Evolutionary conservation across 2,113 vertebrate genomes (phyloP).

Genomic region (Rattus norvegicus): DNA sequence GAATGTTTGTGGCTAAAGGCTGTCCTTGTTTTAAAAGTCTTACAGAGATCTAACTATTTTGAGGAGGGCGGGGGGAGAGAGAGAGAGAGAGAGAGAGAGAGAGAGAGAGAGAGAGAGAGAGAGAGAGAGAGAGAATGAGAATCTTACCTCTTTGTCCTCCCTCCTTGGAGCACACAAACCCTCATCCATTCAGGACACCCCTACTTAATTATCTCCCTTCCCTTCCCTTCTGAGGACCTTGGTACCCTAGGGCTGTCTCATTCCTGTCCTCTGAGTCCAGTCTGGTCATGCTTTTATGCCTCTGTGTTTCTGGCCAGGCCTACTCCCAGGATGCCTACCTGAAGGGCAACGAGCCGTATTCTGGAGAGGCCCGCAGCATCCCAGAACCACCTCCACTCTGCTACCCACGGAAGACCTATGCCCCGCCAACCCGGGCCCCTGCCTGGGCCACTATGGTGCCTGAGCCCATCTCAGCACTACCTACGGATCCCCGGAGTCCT

Average conservation of each 20-base stretch:
- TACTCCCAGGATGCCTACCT: slow-evolving; percentile 98
- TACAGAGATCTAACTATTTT: slow-evolving; percentile 33
- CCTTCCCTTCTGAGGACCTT: neutral
- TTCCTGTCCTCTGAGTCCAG: neutral
- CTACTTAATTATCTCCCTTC: neutral
- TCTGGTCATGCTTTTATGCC: neutral
- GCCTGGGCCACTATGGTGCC: slow-evolving; percentile 80
- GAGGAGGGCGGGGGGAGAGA: neutral
- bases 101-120: neutral
- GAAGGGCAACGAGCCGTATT: slow-evolving; percentile 95
- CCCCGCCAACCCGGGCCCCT: slow-evolving; percentile 78
- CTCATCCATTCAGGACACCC: neutral
- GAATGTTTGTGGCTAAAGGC: slow-evolving; percentile 51
- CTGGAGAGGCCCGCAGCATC: slow-evolving; percentile 94
- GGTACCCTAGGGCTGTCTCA: neutral
- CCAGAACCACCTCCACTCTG: slow-evolving; percentile 94
- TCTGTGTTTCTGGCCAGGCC: slow-evolving; percentile 84
- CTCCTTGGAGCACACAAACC: neutral
- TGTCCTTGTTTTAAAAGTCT: slow-evolving; percentile 63
- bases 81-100: neutral
- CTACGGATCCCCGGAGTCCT: slow-evolving; percentile 68
- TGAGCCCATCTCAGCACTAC: slow-evolving; percentile 74
- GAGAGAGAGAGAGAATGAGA: neutral
- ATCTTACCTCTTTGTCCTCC: slow-evolving; percentile 53
- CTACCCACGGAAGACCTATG: slow-evolving; percentile 91